These are phyloP conservation scores for Aepyceros melampus DNA, from an alignment of 2,113 vertebrate genomes.

Conservation along the genomic window DNA sequence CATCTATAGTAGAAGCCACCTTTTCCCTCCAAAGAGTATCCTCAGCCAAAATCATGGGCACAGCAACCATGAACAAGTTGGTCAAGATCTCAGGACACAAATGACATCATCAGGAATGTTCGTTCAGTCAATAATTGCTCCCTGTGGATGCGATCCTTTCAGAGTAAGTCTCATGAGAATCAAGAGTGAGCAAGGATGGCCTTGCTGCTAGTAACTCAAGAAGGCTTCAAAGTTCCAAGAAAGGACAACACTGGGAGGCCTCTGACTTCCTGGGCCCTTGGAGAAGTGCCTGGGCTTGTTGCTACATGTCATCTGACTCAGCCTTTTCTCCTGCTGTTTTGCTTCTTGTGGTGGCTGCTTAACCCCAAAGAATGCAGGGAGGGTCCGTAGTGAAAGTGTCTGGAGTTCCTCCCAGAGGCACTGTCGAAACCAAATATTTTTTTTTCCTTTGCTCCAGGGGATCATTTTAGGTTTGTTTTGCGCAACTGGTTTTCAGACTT, in stretches of 20 bases:
- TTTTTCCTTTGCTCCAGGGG: neutral
- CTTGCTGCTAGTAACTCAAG: neutral
- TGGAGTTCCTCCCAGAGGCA: neutral
- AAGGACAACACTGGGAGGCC: neutral
- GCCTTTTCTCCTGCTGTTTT: neutral
- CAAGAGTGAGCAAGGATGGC: neutral
- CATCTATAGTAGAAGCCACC: neutral
- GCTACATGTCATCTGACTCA: neutral
- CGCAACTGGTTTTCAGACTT: neutral
- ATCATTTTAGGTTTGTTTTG: neutral
- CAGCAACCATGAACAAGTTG: neutral
- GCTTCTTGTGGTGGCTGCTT: neutral
- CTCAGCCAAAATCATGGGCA: neutral
- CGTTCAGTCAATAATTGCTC: neutral
- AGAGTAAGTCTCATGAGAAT: neutral
- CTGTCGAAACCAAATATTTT: neutral
- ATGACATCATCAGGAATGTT: neutral
- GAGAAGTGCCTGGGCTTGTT: neutral
- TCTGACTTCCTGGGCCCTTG: neutral
- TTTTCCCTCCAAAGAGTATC: neutral
- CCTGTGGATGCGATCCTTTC: neutral
- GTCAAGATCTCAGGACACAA: neutral
- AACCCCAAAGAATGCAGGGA: neutral
- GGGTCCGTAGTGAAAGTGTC: neutral
- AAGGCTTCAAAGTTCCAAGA: neutral